Percentiles rank a stretch among this genome's conserved stretches.
These are phyloP conservation scores for Habroteleia sp. DNA, from an alignment of 2,888 invertebrate species.

Conservation along the genomic window DNA sequence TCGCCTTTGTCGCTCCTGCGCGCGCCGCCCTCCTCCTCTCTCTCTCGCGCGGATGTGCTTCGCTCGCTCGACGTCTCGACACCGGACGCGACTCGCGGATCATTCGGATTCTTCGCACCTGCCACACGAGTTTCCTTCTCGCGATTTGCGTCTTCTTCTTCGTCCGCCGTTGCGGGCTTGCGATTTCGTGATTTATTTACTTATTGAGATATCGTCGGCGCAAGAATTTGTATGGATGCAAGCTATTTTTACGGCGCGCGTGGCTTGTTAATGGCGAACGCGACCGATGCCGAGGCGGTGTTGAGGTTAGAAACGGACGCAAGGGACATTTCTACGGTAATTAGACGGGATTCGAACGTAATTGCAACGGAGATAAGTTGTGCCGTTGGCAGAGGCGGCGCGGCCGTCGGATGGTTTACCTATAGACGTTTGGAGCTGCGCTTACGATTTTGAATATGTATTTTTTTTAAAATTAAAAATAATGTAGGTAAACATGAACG, in stretches of 20 bases:
- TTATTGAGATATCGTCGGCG: conserved; percentile 26
- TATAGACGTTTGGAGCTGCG: too few relatives aligned
- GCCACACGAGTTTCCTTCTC: conserved; percentile 49
- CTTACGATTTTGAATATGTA: too few relatives aligned
- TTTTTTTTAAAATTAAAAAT: too few relatives aligned
- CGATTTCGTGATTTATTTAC: conserved; percentile 45
- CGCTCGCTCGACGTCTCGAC: conserved; percentile 46
- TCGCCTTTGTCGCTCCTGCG: conserved; percentile 33
- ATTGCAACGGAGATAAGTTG: too few relatives aligned
- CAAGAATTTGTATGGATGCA: conserved; percentile 12
- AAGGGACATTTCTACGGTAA: too few relatives aligned
- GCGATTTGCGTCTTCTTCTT: conserved; percentile 33
- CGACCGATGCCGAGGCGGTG: too few relatives aligned
- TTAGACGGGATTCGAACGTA: too few relatives aligned
- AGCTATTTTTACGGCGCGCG: conserved; percentile 1
- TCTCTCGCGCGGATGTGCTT: conserved; percentile 37
- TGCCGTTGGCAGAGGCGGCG: too few relatives aligned
- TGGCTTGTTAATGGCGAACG: too few relatives aligned
- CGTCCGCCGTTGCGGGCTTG: neutral
- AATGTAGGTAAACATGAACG: too few relatives aligned
- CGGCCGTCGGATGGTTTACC: too few relatives aligned
- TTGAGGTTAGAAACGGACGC: too few relatives aligned
- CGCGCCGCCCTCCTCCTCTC: conserved; percentile 10
- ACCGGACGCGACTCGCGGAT: conserved; percentile 46
- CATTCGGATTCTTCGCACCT: conserved; percentile 53